phyloP scores from a whole-genome alignment of 92 coral and sea anemone species.

The Parazoanthus swiftii region DNA sequence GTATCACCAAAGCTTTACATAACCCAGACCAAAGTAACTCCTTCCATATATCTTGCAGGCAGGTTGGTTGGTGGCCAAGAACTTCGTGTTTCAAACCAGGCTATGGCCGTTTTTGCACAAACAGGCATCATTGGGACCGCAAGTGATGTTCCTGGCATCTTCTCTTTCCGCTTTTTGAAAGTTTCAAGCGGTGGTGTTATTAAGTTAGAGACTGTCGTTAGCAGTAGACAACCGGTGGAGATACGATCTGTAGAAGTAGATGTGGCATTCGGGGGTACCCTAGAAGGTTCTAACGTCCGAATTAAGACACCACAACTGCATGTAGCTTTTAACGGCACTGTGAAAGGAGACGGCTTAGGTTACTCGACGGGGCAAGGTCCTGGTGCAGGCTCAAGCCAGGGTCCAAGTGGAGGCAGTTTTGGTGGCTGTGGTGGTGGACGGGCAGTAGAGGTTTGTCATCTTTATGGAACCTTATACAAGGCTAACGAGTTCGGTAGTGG shows the following conservation, averaged over 20 bases:
- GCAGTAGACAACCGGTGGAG: slow-evolving; percentile 42
- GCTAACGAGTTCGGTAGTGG: slow-evolving; percentile 62
- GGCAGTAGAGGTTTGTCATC: slow-evolving; percentile 39
- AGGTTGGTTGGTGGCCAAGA: slow-evolving; percentile 64
- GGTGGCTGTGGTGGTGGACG: slow-evolving; percentile 72
- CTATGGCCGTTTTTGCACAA: slow-evolving; percentile 49
- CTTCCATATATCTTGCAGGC: slow-evolving; percentile 62
- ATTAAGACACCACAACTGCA: slow-evolving; percentile 51
- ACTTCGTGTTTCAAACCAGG: slow-evolving; percentile 53
- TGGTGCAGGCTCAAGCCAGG: slow-evolving; percentile 50
- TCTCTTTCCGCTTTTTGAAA: slow-evolving; percentile 55
- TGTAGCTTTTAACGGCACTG: slow-evolving; percentile 55
- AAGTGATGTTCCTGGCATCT: slow-evolving; percentile 51
- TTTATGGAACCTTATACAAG: slow-evolving; percentile 62
- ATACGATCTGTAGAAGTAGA: slow-evolving; percentile 54
- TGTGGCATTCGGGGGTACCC: slow-evolving; percentile 58
- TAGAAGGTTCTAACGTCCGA: slow-evolving; percentile 52
- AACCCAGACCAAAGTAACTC: slow-evolving; percentile 51
- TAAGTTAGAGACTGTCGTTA: slow-evolving; percentile 36
- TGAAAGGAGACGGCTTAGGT: slow-evolving; percentile 56
- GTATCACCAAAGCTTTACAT: slow-evolving; percentile 60
- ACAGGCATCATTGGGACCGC: slow-evolving; percentile 60
- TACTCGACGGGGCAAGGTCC: slow-evolving; percentile 46
- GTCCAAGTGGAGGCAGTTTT: slow-evolving; percentile 59
- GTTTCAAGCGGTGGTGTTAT: slow-evolving; percentile 62